phyloP scores from a whole-genome alignment of 2,888 invertebrate species.

The Strigamia maritima region DNA sequence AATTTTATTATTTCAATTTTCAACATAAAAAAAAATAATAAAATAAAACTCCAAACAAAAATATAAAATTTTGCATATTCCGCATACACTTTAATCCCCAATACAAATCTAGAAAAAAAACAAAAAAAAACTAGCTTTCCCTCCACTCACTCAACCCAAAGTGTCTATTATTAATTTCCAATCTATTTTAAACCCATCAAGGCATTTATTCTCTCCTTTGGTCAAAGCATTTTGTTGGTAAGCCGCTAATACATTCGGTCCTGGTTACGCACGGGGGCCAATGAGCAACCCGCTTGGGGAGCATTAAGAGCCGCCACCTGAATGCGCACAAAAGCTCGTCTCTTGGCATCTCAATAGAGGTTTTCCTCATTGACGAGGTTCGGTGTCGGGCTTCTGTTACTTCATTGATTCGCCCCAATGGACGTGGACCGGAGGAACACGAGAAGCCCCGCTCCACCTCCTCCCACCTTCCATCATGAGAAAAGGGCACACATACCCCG shows the following conservation, averaged over 20 bases:
- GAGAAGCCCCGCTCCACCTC: constrained; percentile 20
- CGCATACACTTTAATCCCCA: too few relatives aligned
- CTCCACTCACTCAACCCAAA: background rate
- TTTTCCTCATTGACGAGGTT: constrained; percentile 30
- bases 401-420: constrained; percentile 34
- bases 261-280: constrained; percentile 27
- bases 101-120: background rate
- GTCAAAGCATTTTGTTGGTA: constrained; percentile 25
- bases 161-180: background rate
- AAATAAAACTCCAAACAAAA: too few relatives aligned
- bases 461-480: constrained; percentile 6
- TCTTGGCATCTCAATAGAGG: constrained; percentile 24
- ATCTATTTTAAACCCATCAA: constrained; percentile 27
- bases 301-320: constrained; percentile 30
- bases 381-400: constrained; percentile 34
- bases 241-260: constrained; percentile 26
- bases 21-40: too few relatives aligned
- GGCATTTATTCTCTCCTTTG: background rate
- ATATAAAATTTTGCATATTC: too few relatives aligned
- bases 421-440: constrained; percentile 25
- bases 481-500: background rate
- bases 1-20: too few relatives aligned
- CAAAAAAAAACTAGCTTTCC: background rate
- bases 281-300: constrained; percentile 32
- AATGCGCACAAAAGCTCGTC: constrained; percentile 21